Conservation (phyloP, 2,113 vertebrate species). For the Sinocyclocheilus anophthalmus region DNA sequence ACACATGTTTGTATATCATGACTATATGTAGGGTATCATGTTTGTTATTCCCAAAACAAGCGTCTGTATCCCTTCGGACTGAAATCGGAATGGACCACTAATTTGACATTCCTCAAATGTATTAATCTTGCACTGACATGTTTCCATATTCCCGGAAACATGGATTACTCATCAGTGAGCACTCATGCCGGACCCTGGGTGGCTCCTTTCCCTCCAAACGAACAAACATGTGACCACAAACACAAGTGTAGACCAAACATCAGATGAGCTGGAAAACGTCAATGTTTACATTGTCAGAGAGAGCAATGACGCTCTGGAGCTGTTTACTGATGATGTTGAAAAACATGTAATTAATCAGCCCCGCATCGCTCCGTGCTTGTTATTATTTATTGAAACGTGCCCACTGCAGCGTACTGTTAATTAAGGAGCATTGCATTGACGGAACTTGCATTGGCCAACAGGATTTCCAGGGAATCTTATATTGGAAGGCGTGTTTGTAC, state of each 20-base stretch:
- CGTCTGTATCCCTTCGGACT: not conserved
- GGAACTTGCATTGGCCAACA: not conserved
- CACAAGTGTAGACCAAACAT: conserved; percentile 56
- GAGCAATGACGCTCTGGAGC: not conserved
- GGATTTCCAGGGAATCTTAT: conserved; percentile 2
- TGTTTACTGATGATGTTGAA: conserved; percentile 48
- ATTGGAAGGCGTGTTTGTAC: not conserved
- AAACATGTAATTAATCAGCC: conserved; percentile 44
- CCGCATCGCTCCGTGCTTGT: conserved; percentile 17
- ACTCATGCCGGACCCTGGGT: conserved; percentile 7
- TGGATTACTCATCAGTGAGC: conserved; percentile 45
- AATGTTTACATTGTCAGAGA: conserved; percentile 50
- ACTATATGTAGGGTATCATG: not conserved
- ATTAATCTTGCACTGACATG: conserved; percentile 7
- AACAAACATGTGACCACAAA: conserved; percentile 43
- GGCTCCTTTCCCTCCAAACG: conserved; percentile 36
- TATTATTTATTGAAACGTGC: conserved; percentile 49
- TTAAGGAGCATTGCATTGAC: conserved; percentile 31
- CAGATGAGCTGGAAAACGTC: conserved; percentile 26
- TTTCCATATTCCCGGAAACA: conserved; percentile 23
- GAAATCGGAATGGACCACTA: not conserved
- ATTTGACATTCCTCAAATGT: conserved; percentile 40
- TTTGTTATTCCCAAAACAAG: not conserved
- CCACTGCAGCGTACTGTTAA: conserved; percentile 49
- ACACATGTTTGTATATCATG: not conserved